Base-by-base conservation (phyloP, 2,797 vertebrate species). In the Sparidentex hasta region DNA sequence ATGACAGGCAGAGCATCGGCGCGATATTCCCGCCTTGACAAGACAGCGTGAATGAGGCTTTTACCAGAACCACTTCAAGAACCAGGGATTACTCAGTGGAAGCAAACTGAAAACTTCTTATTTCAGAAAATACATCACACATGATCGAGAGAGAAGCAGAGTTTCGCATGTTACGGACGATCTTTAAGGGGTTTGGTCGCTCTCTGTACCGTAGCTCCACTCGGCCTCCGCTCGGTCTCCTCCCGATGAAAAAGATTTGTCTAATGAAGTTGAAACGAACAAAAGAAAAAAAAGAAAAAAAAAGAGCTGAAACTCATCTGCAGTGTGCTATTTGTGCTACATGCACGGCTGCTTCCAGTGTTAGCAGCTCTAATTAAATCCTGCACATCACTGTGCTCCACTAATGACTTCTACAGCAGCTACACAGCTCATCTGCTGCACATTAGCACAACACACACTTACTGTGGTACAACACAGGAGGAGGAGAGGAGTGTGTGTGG, bases 321-420 rank as follows among this genome's bases (percentile, higher is more conserved):
- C 83, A 51, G 61, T 47, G 77, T 65, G 79, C 77, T 62, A 41
- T 81, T 80, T 88, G 77, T 81, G 78, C 83, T 73, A 17, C 83
- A 77, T 71, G 83, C 83, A 80, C 33, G 67, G 74, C 80, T 78
- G 84, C 76, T 70, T 33, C 21, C 72, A 72, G 25, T 68, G 78
- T 80, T 69, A 55, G 70, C 21, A 65, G 69, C 33, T 79, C 74
- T 89, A 87, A 90, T 93, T 91, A 88, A 88, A 90, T 77, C 65
- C 76, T 65, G 76, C 86, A 78, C 80, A 83, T 41, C 58, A 70
- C 66, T 80, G 64, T 75, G 55, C 72, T 82, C 82, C 68, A 56
- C 80, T 90, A 87, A 92, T 88, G 81, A 86, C 78, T 84, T 78
- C 55, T 54, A 18, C 83, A 76, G 79, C 43, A 56, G 18, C 78